Percentiles rank a stretch among this genome's conserved stretches.
phyloP scores from a whole-genome alignment of 1,140 invertebrate genomes.

The Lasioglossum baleicum region DNA sequence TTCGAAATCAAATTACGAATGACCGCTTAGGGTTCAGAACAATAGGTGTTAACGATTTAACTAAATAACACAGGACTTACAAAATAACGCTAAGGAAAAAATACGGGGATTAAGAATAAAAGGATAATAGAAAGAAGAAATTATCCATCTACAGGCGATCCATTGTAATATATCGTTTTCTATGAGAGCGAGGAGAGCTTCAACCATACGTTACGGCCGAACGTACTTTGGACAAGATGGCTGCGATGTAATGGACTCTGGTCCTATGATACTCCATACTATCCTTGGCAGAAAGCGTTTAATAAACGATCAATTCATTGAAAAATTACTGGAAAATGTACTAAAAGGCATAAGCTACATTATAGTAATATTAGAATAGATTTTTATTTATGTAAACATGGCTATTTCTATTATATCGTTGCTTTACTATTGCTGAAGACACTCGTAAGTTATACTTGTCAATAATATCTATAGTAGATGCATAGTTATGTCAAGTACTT shows the following conservation, averaged over 20 bases:
- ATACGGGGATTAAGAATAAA: neutral
- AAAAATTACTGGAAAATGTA: no score
- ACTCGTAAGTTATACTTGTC: no score
- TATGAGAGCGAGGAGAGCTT: neutral
- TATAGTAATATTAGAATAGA: no score
- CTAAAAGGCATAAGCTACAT: no score
- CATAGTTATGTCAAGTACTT: no score
- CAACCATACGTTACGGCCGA: neutral
- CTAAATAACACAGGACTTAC: constrained; percentile 20
- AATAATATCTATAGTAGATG: no score
- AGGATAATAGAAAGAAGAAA: neutral
- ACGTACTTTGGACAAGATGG: neutral
- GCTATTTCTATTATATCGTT: no score
- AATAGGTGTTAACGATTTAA: constrained; percentile 37
- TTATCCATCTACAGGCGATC: neutral
- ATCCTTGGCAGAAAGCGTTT: no score
- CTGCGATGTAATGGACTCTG: neutral
- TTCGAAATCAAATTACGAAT: constrained; percentile 5
- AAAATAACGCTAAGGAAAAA: constrained; percentile 3
- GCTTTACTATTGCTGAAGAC: no score
- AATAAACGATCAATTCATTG: no score
- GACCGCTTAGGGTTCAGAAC: constrained; percentile 19
- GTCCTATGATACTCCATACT: neutral
- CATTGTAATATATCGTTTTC: constrained; percentile 28
- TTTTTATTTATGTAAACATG: no score